Evolutionary conservation across 2,888 invertebrate genomes (phyloP).

Genomic region (Rambutsinella grinnellia): DNA sequence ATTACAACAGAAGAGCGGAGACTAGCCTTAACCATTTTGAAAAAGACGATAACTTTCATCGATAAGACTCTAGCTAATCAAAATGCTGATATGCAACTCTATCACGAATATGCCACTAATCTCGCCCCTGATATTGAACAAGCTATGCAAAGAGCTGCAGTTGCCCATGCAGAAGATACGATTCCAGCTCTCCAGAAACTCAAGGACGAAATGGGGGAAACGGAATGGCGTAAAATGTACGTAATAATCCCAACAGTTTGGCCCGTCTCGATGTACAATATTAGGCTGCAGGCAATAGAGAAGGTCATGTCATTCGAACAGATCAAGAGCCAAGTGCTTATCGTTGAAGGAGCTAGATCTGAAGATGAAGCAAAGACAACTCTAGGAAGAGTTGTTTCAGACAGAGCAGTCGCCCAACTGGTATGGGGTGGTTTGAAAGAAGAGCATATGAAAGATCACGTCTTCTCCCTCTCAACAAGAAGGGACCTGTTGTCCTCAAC

Average conservation of each 20-base stretch:
- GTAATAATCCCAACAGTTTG: conserved; percentile 48
- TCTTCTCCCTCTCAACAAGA: conserved; percentile 30
- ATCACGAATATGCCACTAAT: not conserved
- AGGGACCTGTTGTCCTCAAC: conserved; percentile 30
- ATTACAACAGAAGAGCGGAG: not conserved
- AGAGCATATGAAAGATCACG: conserved; percentile 24
- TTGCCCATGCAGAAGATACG: conserved; percentile 27
- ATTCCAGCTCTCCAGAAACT: conserved; percentile 26
- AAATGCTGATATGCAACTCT: not conserved
- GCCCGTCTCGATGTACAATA: conserved; percentile 42
- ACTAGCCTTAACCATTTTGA: not conserved
- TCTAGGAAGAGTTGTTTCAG: conserved; percentile 37
- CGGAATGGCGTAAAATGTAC: conserved; percentile 21
- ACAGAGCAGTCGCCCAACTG: conserved; percentile 40
- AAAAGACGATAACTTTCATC: not conserved
- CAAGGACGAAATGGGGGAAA: conserved; percentile 29
- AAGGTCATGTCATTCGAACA: conserved; percentile 39
- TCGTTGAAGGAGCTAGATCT: conserved; percentile 24
- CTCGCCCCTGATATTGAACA: conserved; percentile 30
- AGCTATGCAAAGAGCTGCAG: conserved; percentile 30
- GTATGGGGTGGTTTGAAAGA: conserved; percentile 27
- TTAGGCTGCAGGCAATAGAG: conserved; percentile 37
- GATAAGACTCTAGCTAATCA: not conserved
- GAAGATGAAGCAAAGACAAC: conserved; percentile 40
- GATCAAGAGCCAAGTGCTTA: conserved; percentile 29